A percentile compares a stretch with the other conserved stretches of the same genome.
These are phyloP conservation scores for Mellilla xanthometata DNA, from an alignment of 2,888 invertebrate genomes.

Conservation along the genomic window DNA sequence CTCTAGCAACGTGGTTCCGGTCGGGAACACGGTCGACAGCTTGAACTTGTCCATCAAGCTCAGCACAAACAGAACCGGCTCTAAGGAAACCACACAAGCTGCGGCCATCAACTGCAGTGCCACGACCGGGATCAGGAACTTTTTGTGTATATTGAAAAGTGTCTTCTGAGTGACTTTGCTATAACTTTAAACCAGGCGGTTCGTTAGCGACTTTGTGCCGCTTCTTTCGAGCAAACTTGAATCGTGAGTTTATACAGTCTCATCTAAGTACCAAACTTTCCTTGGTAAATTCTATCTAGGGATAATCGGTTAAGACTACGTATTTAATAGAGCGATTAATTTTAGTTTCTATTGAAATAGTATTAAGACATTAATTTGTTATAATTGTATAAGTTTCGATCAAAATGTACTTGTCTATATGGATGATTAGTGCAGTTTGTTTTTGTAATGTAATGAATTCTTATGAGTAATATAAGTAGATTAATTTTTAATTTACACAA, in stretches of 20 bases:
- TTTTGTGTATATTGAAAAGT: slow-evolving; percentile 65
- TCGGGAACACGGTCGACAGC: slow-evolving; percentile 31
- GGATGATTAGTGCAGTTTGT: too few relatives aligned
- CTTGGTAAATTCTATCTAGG: slow-evolving; percentile 7
- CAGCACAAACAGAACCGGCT: slow-evolving; percentile 33
- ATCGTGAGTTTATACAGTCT: slow-evolving; percentile 2
- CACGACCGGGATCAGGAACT: slow-evolving; percentile 56
- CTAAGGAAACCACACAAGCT: slow-evolving; percentile 42
- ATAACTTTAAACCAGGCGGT: slow-evolving; percentile 15
- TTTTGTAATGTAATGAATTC: too few relatives aligned
- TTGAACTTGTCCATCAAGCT: slow-evolving; percentile 40
- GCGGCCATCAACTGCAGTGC: slow-evolving; percentile 54
- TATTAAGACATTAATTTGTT: too few relatives aligned
- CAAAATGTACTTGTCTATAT: too few relatives aligned
- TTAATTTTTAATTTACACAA: too few relatives aligned
- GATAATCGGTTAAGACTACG: background rate
- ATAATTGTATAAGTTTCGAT: too few relatives aligned
- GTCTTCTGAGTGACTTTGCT: slow-evolving; percentile 46
- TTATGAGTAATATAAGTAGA: too few relatives aligned
- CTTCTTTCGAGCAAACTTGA: slow-evolving; percentile 6
- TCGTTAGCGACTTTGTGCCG: slow-evolving; percentile 21
- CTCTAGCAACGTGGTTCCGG: slow-evolving; percentile 19
- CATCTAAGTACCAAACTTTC: slow-evolving; percentile 3
- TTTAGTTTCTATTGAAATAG: too few relatives aligned
- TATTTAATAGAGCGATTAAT: background rate